Conservation (phyloP, 2,888 invertebrate genomes). For the Aspidiotus rigidus region DNA sequence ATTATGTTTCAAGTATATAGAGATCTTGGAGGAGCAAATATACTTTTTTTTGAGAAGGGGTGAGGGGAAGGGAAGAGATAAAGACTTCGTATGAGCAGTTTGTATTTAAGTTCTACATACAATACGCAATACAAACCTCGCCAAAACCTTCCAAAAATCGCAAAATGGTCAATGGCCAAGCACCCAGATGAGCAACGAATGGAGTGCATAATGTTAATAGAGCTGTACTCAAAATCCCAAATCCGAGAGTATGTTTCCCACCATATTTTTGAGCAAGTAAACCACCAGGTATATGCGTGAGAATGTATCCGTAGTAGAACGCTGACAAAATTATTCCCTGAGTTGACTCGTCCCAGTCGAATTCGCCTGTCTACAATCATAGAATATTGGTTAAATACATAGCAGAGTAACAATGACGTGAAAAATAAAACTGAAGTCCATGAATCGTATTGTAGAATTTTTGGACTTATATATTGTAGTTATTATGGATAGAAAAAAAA, state of each 20-base stretch:
- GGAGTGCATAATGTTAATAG: constrained; percentile 46
- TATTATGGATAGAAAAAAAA: too few species aligned
- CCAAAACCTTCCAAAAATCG: constrained; percentile 49
- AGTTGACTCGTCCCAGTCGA: constrained; percentile 58
- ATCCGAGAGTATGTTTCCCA: constrained; percentile 45
- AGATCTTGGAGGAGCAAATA: too few species aligned
- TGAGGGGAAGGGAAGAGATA: too few species aligned
- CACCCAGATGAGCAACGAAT: constrained; percentile 42
- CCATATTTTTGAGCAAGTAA: constrained; percentile 44
- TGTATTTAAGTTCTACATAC: background rate
- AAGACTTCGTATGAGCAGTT: too few species aligned
- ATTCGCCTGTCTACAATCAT: constrained; percentile 42
- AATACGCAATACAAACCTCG: constrained; percentile 42
- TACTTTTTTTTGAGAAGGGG: too few species aligned
- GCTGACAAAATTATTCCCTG: constrained; percentile 44
- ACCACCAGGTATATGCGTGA: constrained; percentile 47
- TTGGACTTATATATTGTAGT: too few species aligned
- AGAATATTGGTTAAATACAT: background rate
- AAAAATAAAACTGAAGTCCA: too few species aligned
- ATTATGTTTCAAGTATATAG: too few species aligned
- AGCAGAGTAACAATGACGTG: too few species aligned
- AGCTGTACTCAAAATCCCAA: constrained; percentile 45
- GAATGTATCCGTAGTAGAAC: constrained; percentile 47
- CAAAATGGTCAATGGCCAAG: constrained; percentile 47
- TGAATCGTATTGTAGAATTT: too few species aligned